Conservation (phyloP, 2,797 vertebrate species). For the Pipistrellus nathusii region DNA sequence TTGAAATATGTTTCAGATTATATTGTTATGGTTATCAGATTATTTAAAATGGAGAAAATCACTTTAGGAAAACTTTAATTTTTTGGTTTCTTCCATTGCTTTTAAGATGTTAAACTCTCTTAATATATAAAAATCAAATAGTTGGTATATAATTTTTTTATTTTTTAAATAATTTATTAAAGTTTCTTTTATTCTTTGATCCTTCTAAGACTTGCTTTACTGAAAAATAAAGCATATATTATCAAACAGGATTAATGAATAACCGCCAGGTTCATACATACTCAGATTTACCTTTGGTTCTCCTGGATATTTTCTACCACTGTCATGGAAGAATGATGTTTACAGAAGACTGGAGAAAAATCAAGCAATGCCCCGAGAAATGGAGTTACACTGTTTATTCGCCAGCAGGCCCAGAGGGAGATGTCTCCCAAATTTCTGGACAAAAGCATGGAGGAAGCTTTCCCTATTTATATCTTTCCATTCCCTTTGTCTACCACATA, state of each 20-base stretch:
- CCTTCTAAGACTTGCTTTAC: not conserved
- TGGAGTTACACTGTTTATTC: too few relatives aligned
- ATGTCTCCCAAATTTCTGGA: too few relatives aligned
- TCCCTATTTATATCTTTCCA: too few relatives aligned
- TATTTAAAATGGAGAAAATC: not conserved
- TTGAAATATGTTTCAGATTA: constrained; percentile 22
- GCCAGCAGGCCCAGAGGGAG: too few relatives aligned
- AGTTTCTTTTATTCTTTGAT: not conserved
- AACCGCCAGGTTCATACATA: not conserved
- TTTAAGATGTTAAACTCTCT: not conserved
- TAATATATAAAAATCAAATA: not conserved
- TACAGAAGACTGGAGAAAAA: too few relatives aligned
- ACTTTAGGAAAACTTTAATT: not conserved
- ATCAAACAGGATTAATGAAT: not conserved
- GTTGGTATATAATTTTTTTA: not conserved
- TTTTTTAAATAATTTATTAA: constrained; percentile 8
- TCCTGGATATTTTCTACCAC: not conserved
- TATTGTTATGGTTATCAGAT: not conserved
- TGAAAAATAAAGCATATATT: not conserved
- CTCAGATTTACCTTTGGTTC: not conserved
- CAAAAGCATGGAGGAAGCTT: too few relatives aligned
- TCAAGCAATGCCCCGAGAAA: too few relatives aligned
- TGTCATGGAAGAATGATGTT: too few relatives aligned
- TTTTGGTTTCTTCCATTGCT: not conserved
- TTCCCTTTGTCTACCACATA: too few relatives aligned